phyloP scores from a whole-genome alignment of 1,140 invertebrate genomes.

The Tetragnatha versicolor region DNA sequence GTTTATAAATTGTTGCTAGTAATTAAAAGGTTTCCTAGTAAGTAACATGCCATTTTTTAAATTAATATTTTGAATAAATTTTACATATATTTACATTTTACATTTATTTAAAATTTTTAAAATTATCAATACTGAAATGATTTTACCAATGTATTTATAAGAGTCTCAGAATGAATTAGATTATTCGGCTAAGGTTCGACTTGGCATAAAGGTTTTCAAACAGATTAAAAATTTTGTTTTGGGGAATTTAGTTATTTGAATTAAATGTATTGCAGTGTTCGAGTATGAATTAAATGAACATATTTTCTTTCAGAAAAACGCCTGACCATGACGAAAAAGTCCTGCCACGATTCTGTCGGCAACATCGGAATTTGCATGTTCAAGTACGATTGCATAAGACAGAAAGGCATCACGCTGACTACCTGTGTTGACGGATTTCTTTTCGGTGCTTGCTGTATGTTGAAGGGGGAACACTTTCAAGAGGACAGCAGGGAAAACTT shows the following conservation, averaged over 20 bases:
- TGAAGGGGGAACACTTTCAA: slow-evolving; percentile 5
- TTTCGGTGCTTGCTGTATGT: slow-evolving; percentile 44
- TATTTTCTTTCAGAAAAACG: slow-evolving; percentile 31
- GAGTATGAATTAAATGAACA: not conserved
- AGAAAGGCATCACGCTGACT: slow-evolving; percentile 39
- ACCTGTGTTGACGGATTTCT: slow-evolving; percentile 51
- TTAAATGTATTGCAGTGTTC: not conserved
- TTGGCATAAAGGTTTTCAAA: too few species aligned
- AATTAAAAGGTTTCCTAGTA: too few species aligned
- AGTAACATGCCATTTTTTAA: too few species aligned
- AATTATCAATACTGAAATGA: too few species aligned
- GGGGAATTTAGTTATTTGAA: not conserved
- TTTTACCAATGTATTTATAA: too few species aligned
- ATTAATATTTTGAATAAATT: too few species aligned
- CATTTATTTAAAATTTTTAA: too few species aligned
- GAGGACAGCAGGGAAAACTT: too few species aligned
- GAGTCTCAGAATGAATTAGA: too few species aligned
- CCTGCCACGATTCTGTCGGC: slow-evolving; percentile 28
- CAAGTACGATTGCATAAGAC: slow-evolving; percentile 50
- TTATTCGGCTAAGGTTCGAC: too few species aligned
- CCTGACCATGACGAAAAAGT: slow-evolving; percentile 29
- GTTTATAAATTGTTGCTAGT: too few species aligned
- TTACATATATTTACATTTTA: too few species aligned
- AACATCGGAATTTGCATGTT: slow-evolving; percentile 53
- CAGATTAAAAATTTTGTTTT: not conserved